Evolutionary conservation across 2,888 invertebrate species (phyloP).

Genomic region (Xylocampa areola): DNA sequence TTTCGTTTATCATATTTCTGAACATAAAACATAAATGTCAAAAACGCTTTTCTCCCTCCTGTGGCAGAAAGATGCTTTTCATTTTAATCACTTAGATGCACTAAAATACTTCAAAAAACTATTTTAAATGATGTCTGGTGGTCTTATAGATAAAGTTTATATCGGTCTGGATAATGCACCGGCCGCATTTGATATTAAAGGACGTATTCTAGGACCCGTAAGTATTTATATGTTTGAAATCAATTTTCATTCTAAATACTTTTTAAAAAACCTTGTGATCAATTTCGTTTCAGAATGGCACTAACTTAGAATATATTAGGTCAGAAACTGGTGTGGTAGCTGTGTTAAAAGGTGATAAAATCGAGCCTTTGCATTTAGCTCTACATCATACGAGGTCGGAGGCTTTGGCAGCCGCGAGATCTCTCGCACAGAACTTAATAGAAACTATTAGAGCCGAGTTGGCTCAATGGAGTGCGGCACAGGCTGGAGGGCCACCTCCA

Average conservation of each 20-base stretch:
- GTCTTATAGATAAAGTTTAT: conserved; percentile 92
- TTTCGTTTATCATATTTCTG: conserved; percentile 18
- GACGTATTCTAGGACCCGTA: conserved; percentile 92
- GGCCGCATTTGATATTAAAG: conserved; percentile 93
- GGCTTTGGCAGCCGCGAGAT: conserved; percentile 92
- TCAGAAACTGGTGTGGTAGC: conserved; percentile 94
- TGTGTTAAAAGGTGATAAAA: conserved; percentile 92
- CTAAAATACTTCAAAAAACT: conserved; percentile 52
- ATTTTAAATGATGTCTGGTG: conserved; percentile 81
- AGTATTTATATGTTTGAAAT: conserved; percentile 59
- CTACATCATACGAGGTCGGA: conserved; percentile 93
- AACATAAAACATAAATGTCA: conserved; percentile 53
- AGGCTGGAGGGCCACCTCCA: conserved; percentile 82
- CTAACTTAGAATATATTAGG: conserved; percentile 93
- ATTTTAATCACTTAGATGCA: conserved; percentile 63
- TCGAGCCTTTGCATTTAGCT: conserved; percentile 93
- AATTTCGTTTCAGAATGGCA: conserved; percentile 87
- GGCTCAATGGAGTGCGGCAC: conserved; percentile 85
- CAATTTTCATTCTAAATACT: conserved; percentile 21
- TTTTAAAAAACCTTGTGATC: conserved; percentile 14
- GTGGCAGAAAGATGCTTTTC: conserved; percentile 74
- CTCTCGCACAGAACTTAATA: conserved; percentile 93
- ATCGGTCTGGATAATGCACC: conserved; percentile 94
- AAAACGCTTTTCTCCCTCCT: conserved; percentile 35
- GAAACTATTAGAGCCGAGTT: conserved; percentile 93